Evolutionary conservation across 2,797 vertebrate genomes (phyloP), one percentile per base, ranked within the genome.

Genomic region (Hipposideros larvatus): DNA sequence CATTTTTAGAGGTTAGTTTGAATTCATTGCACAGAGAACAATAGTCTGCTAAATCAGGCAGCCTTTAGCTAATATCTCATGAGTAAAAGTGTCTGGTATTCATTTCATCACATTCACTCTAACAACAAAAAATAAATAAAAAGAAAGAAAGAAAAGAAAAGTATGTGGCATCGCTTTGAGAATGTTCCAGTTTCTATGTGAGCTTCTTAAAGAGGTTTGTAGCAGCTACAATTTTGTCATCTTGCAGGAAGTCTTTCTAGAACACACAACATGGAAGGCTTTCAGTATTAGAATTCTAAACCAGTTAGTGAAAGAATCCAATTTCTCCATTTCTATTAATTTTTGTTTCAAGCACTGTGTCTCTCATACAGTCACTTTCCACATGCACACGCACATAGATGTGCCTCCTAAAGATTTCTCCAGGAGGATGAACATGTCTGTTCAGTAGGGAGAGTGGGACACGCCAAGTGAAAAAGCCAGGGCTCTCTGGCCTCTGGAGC

Each of bases 201-300:
- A 57, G 43, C 37, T 83, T 93, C 53, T 90, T 78, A 5, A 96
- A 94, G 78, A 92, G 24, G 37, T 90, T 74, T 93, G 51, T 78
- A 92, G 90, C 53, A 92, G 16, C 24, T 79, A 19, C 1, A 90
- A 48, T 88, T 93, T 61, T 68, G 21, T 85, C 61, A 71, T 70
- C 41, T 37, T 75, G 55, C 15, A 84, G 37, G 34, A 77, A 57
- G 53, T 83, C 71, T 94, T 94, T 96, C 65, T 83, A 75, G 78
- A 94, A 85, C 19, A 75, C n/a, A 37, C 31, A 95, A 26, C 5
- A 19, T 51, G 71, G 22, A 87, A 80, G 22, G 46, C 77, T 78
- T 94, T 78, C 63, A 83, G 11, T 65, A 77, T 70, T 87, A 90
- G 28, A 77, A 74, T 75, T 94, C 55, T 63, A 92, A 96, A 92